These are phyloP conservation scores for Anthoscopus minutus DNA, from an alignment of 2,113 vertebrate genomes.

Conservation along the genomic window DNA sequence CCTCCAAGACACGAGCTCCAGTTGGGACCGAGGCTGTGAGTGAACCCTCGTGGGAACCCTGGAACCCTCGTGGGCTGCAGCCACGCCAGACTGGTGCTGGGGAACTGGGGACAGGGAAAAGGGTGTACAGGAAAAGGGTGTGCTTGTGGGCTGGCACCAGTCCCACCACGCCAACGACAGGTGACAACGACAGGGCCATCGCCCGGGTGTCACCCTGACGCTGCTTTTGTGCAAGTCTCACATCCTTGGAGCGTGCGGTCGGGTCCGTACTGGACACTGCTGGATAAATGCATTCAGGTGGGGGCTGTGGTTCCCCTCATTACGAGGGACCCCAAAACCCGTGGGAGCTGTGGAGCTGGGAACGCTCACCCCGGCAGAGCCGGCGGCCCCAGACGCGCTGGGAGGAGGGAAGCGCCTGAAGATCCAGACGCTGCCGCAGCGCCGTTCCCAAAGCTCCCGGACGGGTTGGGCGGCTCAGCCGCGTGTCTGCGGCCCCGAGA, in stretches of 20 bases:
- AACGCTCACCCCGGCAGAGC: neutral
- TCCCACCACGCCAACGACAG: accelerated
- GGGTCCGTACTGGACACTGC: accelerated
- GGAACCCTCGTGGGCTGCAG: accelerated
- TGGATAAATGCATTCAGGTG: accelerated
- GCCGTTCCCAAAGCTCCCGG: neutral
- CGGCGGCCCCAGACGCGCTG: accelerated
- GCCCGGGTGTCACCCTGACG: accelerated
- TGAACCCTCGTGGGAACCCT: accelerated
- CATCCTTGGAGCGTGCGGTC: accelerated
- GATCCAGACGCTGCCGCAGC: neutral
- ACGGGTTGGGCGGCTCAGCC: neutral
- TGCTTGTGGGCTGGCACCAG: neutral
- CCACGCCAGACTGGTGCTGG: neutral
- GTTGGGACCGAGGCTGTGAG: accelerated
- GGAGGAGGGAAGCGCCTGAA: neutral
- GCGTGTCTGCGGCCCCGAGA: accelerated
- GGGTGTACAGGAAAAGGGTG: neutral
- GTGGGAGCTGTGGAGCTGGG: accelerated
- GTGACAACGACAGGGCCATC: neutral
- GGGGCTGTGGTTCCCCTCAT: neutral
- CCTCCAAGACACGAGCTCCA: accelerated
- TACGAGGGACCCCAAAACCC: neutral
- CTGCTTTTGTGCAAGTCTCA: accelerated
- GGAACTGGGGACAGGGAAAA: neutral